phyloP scores from a whole-genome alignment of 2,888 invertebrate species.

The Dioctria rufipes region DNA sequence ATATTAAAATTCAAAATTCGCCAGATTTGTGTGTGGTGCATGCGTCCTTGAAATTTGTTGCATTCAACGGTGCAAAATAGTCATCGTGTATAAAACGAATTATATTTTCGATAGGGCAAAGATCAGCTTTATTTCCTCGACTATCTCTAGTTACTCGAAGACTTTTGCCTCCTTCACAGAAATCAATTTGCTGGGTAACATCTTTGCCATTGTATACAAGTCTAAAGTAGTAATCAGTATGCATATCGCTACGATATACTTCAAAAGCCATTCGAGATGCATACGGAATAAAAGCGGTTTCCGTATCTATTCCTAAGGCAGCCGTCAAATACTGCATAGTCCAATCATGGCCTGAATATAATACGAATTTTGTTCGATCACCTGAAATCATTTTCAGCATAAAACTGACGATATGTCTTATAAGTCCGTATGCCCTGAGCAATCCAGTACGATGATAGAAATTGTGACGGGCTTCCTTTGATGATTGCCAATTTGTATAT shows the following conservation, averaged over 20 bases:
- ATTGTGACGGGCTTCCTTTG: slow-evolving; percentile 74
- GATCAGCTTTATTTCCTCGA: slow-evolving; percentile 73
- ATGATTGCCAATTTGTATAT: slow-evolving; percentile 86
- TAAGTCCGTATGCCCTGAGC: slow-evolving; percentile 85
- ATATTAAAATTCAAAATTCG: slow-evolving; percentile 65
- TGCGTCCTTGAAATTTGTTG: slow-evolving; percentile 91
- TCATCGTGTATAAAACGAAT: slow-evolving; percentile 90
- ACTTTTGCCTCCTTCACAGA: slow-evolving; percentile 79
- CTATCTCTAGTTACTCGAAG: slow-evolving; percentile 73
- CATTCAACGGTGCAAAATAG: slow-evolving; percentile 86
- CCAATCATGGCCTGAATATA: slow-evolving; percentile 94
- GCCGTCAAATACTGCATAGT: slow-evolving; percentile 88
- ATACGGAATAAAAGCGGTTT: slow-evolving; percentile 82
- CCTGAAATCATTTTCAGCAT: slow-evolving; percentile 87
- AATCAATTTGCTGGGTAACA: slow-evolving; percentile 84
- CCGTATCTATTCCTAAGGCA: slow-evolving; percentile 78
- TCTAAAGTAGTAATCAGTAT: slow-evolving; percentile 82
- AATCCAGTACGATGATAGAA: slow-evolving; percentile 79
- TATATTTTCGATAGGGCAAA: slow-evolving; percentile 91
- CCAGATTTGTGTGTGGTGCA: slow-evolving; percentile 73
- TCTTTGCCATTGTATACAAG: slow-evolving; percentile 90
- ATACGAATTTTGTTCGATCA: slow-evolving; percentile 80
- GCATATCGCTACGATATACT: slow-evolving; percentile 82
- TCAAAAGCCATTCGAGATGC: slow-evolving; percentile 91
- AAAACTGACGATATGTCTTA: slow-evolving; percentile 85